Percentiles rank a stretch among this genome's conserved stretches.
phyloP scores from a whole-genome alignment of 2,113 vertebrate genomes.

The Gymnarchus niloticus region DNA sequence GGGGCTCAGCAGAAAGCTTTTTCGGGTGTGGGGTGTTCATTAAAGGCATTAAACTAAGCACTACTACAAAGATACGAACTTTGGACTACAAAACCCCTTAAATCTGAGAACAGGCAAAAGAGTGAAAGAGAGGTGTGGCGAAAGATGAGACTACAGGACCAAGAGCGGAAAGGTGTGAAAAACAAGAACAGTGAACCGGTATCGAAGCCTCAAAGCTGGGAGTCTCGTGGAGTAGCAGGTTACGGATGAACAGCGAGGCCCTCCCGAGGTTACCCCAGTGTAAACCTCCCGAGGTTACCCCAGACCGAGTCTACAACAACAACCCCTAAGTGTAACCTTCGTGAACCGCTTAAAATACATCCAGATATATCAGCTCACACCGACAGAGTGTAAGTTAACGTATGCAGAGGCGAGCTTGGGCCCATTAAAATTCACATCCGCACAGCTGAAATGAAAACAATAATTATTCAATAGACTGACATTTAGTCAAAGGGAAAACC shows the following conservation, averaged over 20 bases:
- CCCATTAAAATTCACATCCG: constrained; percentile 15
- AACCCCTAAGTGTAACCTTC: constrained; percentile 12
- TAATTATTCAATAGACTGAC: constrained; percentile 20
- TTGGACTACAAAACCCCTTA: constrained; percentile 1
- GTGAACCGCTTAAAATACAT: constrained; percentile 2
- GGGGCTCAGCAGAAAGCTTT: background rate
- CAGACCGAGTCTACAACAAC: background rate
- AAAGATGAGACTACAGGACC: background rate
- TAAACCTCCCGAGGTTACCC: background rate
- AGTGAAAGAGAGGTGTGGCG: background rate
- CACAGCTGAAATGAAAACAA: constrained; percentile 8
- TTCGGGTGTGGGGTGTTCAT: background rate
- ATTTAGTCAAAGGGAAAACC: constrained; percentile 9
- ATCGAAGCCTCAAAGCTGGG: background rate
- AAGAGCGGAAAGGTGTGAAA: constrained; percentile 4
- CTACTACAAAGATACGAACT: background rate
- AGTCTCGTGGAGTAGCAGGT: background rate
- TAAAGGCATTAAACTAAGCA: background rate
- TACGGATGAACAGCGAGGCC: background rate
- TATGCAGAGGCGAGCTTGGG: background rate
- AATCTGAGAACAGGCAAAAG: background rate
- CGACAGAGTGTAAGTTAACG: background rate
- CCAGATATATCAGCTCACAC: background rate
- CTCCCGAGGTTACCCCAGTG: background rate
- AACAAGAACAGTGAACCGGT: background rate